Evolutionary conservation across 1,140 invertebrate genomes (phyloP).

Genomic region (Hyles euphorbiae): DNA sequence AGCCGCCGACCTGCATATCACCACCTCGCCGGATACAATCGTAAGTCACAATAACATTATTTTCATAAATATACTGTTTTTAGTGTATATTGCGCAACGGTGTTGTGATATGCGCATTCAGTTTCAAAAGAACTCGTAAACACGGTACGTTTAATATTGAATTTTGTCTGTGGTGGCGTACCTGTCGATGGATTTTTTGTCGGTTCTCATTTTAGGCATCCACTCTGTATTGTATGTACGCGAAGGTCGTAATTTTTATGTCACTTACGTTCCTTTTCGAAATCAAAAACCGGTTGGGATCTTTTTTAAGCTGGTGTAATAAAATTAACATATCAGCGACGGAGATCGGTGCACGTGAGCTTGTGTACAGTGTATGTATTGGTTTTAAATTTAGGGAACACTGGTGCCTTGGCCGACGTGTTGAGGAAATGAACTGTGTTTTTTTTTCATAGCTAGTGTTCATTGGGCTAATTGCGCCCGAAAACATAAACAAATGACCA

Average conservation of each 20-base stretch:
- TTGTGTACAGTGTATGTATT: constrained; percentile 17
- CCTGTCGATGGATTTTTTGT: constrained; percentile 25
- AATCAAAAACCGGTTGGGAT: constrained; percentile 59
- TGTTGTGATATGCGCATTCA: constrained; percentile 31
- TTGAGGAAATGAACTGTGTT: no score
- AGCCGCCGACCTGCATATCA: constrained; percentile 27
- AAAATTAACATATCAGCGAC: constrained; percentile 65
- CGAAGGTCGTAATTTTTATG: constrained; percentile 60
- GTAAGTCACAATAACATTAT: constrained; percentile 41
- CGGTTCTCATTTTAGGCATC: constrained; percentile 23
- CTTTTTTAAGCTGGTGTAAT: constrained; percentile 62
- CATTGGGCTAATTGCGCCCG: no score
- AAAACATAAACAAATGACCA: no score
- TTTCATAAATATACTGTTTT: constrained; percentile 19
- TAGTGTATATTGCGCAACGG: constrained; percentile 30
- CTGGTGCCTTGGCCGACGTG: background rate
- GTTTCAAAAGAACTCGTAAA: constrained; percentile 23
- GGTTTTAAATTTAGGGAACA: constrained; percentile 21
- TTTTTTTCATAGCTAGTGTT: no score
- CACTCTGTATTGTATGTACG: constrained; percentile 20
- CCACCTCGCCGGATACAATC: constrained; percentile 33
- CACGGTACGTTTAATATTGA: no score
- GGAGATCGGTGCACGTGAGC: constrained; percentile 42
- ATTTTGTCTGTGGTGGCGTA: constrained; percentile 4
- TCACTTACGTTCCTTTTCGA: constrained; percentile 62